These are phyloP conservation scores for Thecocarcelia acutangulata DNA, from an alignment of 2,888 invertebrate genomes.

Conservation along the genomic window DNA sequence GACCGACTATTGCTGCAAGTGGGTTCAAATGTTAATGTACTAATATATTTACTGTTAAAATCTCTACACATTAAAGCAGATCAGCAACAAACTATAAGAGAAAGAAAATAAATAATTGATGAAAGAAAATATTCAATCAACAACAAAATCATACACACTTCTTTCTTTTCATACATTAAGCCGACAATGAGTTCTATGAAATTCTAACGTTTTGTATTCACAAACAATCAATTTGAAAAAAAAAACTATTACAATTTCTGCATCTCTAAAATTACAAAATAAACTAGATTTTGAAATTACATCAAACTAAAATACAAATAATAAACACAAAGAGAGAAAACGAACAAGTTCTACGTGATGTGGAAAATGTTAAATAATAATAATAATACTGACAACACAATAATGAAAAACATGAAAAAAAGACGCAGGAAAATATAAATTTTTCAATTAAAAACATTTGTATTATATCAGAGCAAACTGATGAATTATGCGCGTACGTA, in stretches of 20 bases:
- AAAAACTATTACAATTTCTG: conserved; percentile 49
- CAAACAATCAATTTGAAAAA: conserved; percentile 63
- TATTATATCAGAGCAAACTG: conserved; percentile 49
- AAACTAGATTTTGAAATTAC: conserved; percentile 63
- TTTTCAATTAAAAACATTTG: conserved; percentile 37
- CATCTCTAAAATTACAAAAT: conserved; percentile 8
- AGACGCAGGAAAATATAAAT: conserved; percentile 25
- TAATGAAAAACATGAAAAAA: background rate
- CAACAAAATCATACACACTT: conserved; percentile 7
- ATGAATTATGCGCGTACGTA: background rate
- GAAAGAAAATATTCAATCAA: conserved; percentile 52
- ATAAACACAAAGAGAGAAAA: conserved; percentile 23
- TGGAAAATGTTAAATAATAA: conserved; percentile 62
- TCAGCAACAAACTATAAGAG: background rate
- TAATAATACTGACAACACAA: conserved; percentile 1
- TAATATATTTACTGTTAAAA: conserved; percentile 59
- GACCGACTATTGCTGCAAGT: conserved; percentile 16
- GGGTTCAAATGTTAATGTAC: conserved; percentile 57
- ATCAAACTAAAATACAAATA: conserved; percentile 32
- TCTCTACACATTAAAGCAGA: conserved; percentile 1
- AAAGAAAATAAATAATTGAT: conserved; percentile 14
- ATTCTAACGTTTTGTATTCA: conserved; percentile 55
- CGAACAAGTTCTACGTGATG: conserved; percentile 60
- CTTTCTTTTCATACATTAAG: background rate
- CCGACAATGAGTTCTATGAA: conserved; percentile 19